phyloP scores from a whole-genome alignment of 2,113 vertebrate genomes.

The Vimba vimba region DNA sequence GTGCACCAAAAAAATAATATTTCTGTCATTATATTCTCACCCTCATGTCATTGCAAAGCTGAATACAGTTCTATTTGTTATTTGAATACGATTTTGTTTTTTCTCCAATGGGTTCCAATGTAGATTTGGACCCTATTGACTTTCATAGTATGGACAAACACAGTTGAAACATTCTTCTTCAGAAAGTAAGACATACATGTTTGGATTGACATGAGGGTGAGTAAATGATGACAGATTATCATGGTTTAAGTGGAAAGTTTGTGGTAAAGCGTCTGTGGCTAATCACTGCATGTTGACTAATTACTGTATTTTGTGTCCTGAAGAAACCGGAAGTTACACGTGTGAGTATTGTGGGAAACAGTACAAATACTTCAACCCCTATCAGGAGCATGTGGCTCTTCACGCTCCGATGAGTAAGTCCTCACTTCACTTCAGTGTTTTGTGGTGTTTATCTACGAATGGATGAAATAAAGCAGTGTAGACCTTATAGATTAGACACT shows the following conservation, averaged over 20 bases:
- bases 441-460: constrained; percentile 20
- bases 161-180: no score
- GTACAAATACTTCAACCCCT: constrained; percentile 99
- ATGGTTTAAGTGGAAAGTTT: neutral
- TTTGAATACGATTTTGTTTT: no score
- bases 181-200: neutral
- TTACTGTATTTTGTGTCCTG: constrained; percentile 12
- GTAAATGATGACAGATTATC: neutral
- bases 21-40: no score
- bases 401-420: constrained; percentile 93
- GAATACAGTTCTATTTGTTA: neutral
- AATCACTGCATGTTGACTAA: neutral
- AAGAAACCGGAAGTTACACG: constrained; percentile 97
- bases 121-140: neutral
- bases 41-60: neutral
- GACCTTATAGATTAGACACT: neutral
- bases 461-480: neutral
- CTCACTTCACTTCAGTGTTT: neutral
- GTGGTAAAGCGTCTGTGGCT: neutral
- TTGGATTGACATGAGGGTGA: neutral
- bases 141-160: neutral
- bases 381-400: constrained; percentile 97
- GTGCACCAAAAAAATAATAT: neutral
- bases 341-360: constrained; percentile 98
- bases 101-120: neutral